A percentile compares a stretch with the other conserved stretches of the same genome.
phyloP scores from a whole-genome alignment of 1,140 invertebrate genomes.

The Lepidurus arcticus region DNA sequence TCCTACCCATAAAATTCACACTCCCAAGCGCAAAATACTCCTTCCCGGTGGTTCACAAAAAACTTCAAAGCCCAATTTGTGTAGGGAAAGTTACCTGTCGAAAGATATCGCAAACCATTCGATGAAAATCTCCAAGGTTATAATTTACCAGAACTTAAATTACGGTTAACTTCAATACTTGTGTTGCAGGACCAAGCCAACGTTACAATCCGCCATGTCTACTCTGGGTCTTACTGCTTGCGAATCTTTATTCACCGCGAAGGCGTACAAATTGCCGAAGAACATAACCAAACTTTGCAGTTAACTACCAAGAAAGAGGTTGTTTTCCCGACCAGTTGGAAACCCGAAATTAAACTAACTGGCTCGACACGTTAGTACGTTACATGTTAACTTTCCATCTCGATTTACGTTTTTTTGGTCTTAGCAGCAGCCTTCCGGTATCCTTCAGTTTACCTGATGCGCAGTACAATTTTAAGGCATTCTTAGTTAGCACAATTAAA shows the following conservation, averaged over 20 bases:
- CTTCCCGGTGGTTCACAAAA: not conserved
- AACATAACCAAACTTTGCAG: not conserved
- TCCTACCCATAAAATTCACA: not conserved
- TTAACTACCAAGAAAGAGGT: not conserved
- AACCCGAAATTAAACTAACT: not conserved
- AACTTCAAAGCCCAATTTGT: not conserved
- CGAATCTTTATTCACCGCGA: not conserved
- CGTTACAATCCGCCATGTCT: not conserved
- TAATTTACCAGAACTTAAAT: not conserved
- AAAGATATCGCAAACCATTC: not conserved
- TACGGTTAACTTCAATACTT: not conserved
- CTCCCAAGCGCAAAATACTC: not conserved
- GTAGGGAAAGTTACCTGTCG: not conserved
- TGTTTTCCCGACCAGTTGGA: not conserved
- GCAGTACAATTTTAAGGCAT: not conserved
- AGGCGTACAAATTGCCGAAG: not conserved
- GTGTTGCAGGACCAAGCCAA: not conserved
- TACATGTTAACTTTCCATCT: not conserved
- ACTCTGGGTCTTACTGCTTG: not conserved
- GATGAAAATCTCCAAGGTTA: not conserved
- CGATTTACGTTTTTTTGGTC: not conserved
- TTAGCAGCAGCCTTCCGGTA: too few species aligned
- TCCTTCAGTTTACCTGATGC: not conserved
- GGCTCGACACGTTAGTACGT: not conserved
- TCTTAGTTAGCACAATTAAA: not conserved